Base-by-base conservation (phyloP, 2,797 vertebrate species). In the Falco columbarius region DNA sequence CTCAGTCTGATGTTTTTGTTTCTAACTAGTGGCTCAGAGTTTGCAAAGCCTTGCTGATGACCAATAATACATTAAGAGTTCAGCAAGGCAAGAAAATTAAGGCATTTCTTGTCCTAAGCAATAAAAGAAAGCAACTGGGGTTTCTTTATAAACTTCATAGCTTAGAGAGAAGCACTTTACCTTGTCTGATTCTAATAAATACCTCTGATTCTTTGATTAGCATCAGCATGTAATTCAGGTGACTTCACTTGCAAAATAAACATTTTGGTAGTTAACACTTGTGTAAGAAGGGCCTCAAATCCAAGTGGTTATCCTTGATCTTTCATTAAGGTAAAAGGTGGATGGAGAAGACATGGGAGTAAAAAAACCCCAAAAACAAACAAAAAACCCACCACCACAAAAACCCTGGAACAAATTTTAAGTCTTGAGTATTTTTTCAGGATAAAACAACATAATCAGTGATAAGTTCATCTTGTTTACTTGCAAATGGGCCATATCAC, bases 311-410 rank as follows among this genome's bases (percentile, higher is more conserved):
- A 67, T 44, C n/a, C 47, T 34, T 71, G 14, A 66, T 38, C 4
- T 5, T 73, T 76, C 20, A 4, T 26, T 44, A 46, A 40, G 16
- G 8, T 65, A 63, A 65, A 79, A 86, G 32, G 9, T 44, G 2
- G 3, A 2, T 42, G 30, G 12, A 6, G 17, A 67, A 34, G 10
- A 32, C 1, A 34, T 8, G 2, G 12, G 29, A 6, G 24, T 2
- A 3, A 34, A 22, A 26, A 55, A 52, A 38, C 3, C 15, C 27
- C 20, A 23, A 47, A 38, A 4, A 20, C 27, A 23, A 23, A 55
- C 44, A n/a, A 3, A 18, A 5, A 18, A 42, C 22, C 36, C 51
- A 38, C 3, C 23, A 24, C 7, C 5, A 58, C 12, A 68, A 55
- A 67, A 30, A 12, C 3, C 17, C 9, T 61, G 13, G 8, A 72